Conservation (phyloP, 1,140 invertebrate species). For the Vanessa atalanta region DNA sequence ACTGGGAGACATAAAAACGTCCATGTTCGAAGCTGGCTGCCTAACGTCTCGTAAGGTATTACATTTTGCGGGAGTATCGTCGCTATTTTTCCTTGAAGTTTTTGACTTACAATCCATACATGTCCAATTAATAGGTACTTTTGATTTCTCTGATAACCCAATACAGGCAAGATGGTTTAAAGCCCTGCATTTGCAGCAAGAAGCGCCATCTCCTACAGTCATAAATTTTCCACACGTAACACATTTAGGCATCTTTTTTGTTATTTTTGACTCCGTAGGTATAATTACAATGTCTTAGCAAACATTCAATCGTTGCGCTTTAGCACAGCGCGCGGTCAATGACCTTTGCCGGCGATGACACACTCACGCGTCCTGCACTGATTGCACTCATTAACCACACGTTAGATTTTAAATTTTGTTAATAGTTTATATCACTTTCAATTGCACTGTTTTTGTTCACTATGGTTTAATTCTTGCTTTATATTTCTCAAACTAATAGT, state of each 20-base stretch:
- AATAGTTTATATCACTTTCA: neutral
- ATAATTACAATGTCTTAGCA: neutral
- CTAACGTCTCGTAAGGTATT: neutral
- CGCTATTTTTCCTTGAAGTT: conserved; percentile 4
- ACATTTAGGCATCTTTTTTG: conserved; percentile 13
- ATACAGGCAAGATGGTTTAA: conserved; percentile 3
- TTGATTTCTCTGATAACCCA: neutral
- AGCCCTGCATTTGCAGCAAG: conserved; percentile 2
- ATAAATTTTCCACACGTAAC: conserved; percentile 24
- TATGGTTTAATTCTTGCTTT: neutral
- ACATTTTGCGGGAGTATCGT: neutral
- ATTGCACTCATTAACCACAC: neutral
- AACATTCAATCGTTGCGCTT: neutral
- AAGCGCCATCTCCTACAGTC: neutral
- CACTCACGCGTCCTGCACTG: neutral
- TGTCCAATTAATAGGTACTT: conserved; percentile 13
- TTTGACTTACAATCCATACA: conserved; percentile 17
- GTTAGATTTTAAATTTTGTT: too few species aligned
- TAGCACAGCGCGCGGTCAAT: neutral
- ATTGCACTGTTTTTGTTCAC: neutral
- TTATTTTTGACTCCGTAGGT: too few species aligned
- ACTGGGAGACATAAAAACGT: too few species aligned
- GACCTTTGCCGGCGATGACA: conserved; percentile 1
- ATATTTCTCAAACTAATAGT: neutral
- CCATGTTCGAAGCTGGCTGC: too few species aligned